Evolutionary conservation across 2,797 vertebrate genomes (phyloP).

Genomic region (Cynopterus sphinx): DNA sequence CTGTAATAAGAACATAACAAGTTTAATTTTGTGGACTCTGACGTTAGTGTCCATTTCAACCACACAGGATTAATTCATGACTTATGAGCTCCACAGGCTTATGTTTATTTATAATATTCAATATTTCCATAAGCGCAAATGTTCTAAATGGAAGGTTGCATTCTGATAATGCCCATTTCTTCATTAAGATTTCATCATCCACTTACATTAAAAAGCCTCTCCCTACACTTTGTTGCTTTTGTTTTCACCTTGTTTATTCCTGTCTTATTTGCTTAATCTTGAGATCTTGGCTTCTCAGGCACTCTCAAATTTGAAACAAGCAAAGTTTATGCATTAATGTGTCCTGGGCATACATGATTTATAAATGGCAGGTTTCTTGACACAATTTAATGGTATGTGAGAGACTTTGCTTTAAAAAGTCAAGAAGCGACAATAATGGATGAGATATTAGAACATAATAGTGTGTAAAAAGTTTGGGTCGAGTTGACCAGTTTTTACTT

Average conservation of each 20-base stretch:
- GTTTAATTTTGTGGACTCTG: conserved; percentile 58
- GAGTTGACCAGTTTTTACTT: conserved; percentile 66
- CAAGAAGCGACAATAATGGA: conserved; percentile 81
- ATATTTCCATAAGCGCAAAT: conserved; percentile 83
- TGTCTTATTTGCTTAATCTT: conserved; percentile 96
- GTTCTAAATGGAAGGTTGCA: conserved; percentile 80
- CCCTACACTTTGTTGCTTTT: conserved; percentile 83
- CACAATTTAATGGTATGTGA: conserved; percentile 95
- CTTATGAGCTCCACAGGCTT: conserved; percentile 73
- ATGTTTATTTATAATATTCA: conserved; percentile 89
- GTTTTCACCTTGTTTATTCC: conserved; percentile 88
- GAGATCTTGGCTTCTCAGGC: conserved; percentile 93
- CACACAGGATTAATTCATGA: conserved; percentile 81
- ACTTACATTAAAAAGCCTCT: conserved; percentile 90
- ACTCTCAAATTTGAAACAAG: conserved; percentile 92
- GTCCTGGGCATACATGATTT: conserved; percentile 95
- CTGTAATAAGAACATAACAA: conserved; percentile 47
- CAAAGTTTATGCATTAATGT: conserved; percentile 96
- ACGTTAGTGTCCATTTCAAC: conserved; percentile 65
- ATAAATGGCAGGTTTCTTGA: conserved; percentile 92
- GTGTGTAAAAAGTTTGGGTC: conserved; percentile 75
- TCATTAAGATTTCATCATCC: conserved; percentile 97
- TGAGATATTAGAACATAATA: conserved; percentile 40
- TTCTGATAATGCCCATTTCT: conserved; percentile 99
- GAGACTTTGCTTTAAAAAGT: conserved; percentile 99